phyloP scores from a whole-genome alignment of 2,113 vertebrate species.

The Brachypodius melanocephalos region DNA sequence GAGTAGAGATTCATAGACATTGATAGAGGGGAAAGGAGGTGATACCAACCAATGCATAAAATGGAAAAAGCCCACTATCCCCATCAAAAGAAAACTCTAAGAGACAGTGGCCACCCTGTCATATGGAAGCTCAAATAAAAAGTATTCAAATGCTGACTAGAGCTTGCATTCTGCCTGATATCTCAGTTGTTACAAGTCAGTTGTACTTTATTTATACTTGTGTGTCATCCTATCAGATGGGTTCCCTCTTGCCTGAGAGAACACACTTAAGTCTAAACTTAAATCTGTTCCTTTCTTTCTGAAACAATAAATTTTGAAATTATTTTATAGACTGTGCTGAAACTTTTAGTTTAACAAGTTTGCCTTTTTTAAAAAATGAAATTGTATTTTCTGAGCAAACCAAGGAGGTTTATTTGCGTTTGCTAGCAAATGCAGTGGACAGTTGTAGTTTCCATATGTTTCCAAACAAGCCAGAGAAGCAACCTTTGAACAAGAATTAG shows the following conservation, averaged over 20 bases:
- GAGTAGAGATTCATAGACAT: neutral
- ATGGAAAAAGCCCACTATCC: neutral
- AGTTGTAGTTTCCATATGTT: neutral
- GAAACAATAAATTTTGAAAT: neutral
- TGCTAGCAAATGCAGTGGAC: neutral
- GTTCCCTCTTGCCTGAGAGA: neutral
- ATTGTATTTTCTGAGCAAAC: neutral
- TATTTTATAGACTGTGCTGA: neutral
- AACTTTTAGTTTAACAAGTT: neutral
- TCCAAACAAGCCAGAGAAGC: neutral
- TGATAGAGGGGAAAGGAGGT: neutral
- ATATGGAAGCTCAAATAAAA: neutral
- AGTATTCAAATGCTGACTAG: neutral
- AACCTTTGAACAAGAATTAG: neutral
- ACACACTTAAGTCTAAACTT: neutral
- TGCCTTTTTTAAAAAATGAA: neutral
- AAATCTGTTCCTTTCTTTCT: neutral
- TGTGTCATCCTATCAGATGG: neutral
- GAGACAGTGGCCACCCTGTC: neutral
- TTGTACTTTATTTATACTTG: neutral
- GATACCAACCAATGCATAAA: neutral
- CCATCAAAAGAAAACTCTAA: neutral
- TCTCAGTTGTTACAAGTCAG: neutral
- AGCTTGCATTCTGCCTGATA: neutral
- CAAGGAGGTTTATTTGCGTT: neutral